Conservation (phyloP, 2,888 invertebrate genomes). For the Tinea semifulvella region DNA sequence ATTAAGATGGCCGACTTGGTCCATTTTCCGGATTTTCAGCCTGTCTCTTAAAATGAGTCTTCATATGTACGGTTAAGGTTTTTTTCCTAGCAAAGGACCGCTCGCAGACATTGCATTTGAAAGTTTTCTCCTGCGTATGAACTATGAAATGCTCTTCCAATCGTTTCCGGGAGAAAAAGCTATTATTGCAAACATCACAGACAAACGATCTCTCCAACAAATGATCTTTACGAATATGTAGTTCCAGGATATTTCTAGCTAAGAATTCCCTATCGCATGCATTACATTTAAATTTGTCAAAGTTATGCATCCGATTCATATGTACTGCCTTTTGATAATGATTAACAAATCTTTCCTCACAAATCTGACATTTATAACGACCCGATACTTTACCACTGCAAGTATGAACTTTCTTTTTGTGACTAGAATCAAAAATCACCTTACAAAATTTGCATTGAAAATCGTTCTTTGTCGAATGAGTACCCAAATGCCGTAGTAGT, state of each 20-base stretch:
- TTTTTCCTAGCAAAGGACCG: conserved; percentile 26
- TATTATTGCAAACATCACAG: conserved; percentile 27
- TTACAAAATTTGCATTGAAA: conserved; percentile 43
- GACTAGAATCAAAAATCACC: conserved; percentile 44
- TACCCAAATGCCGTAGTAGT: conserved; percentile 46
- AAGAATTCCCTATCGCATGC: conserved; percentile 9
- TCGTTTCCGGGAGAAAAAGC: conserved; percentile 33
- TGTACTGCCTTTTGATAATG: conserved; percentile 56
- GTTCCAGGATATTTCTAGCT: not conserved
- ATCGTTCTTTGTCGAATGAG: conserved; percentile 27
- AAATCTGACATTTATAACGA: conserved; percentile 48
- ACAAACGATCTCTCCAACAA: conserved; percentile 22
- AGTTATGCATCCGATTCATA: conserved; percentile 54
- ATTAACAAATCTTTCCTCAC: conserved; percentile 53
- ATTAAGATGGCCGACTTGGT: too few species aligned
- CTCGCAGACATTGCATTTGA: conserved; percentile 35
- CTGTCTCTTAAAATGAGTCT: conserved; percentile 19
- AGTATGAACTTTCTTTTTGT: conserved; percentile 51
- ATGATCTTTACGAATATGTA: conserved; percentile 19
- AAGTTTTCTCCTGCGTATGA: conserved; percentile 35
- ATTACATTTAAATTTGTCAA: conserved; percentile 33
- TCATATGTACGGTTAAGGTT: conserved; percentile 24
- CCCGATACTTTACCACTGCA: conserved; percentile 56
- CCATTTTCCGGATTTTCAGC: too few species aligned
- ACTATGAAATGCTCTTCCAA: conserved; percentile 37